A percentile compares a stretch with the other conserved stretches of the same genome.
Evolutionary conservation across 2,888 invertebrate species (phyloP).

Genomic region (Eueremaeus valkanovi): DNA sequence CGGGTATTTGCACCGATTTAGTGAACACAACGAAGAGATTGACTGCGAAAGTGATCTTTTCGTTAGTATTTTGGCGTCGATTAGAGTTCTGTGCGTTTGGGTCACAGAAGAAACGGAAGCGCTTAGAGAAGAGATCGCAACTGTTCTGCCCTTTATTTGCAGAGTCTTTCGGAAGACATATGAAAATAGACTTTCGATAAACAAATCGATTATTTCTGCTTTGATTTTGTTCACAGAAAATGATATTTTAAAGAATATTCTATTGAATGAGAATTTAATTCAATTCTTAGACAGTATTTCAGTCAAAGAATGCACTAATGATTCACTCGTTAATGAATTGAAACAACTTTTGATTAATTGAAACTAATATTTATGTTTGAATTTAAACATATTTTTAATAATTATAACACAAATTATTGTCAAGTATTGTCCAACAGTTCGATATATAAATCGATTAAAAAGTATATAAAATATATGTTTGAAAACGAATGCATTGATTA

Average conservation of each 20-base stretch:
- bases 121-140: constrained; percentile 30
- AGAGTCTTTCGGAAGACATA: constrained; percentile 1
- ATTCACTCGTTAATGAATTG: not conserved
- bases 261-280: constrained; percentile 1
- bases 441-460: too few relatives aligned
- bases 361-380: too few relatives aligned
- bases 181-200: constrained; percentile 6
- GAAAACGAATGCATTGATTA: too few relatives aligned
- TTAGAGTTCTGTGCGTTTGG: constrained; percentile 38
- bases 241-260: not conserved
- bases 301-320: not conserved
- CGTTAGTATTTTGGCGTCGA: constrained; percentile 30
- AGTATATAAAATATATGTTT: too few relatives aligned
- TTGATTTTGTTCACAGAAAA: constrained; percentile 18
- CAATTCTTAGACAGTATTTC: not conserved
- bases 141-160: constrained; percentile 37
- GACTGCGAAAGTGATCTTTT: not conserved
- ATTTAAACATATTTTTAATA: too few relatives aligned
- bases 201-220: constrained; percentile 9
- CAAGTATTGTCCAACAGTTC: too few relatives aligned
- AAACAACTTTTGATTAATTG: not conserved
- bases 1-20: constrained; percentile 12
- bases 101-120: constrained; percentile 39
- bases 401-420: too few relatives aligned
- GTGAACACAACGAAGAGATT: not conserved